Percentiles rank a stretch among this genome's conserved stretches.
Conservation (phyloP, 2,888 invertebrate species). For the Folsomia manolachei region DNA sequence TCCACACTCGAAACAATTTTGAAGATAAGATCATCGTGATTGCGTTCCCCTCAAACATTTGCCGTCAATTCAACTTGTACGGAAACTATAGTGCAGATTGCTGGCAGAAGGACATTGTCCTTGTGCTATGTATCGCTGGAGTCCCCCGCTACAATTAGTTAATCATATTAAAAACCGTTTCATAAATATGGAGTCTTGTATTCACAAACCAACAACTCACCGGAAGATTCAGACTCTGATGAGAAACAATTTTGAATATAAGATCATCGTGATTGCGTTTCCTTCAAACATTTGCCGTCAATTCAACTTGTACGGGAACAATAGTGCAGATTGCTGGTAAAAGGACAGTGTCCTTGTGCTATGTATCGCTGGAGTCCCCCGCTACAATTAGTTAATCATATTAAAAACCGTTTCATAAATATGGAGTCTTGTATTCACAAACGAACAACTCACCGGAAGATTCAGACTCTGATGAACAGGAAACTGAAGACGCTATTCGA, state of each 20-base stretch:
- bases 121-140: conserved; percentile 44
- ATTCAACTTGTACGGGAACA: no score
- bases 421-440: background rate
- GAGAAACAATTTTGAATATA: no score
- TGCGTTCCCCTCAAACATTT: no score
- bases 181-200: no score
- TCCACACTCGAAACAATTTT: background rate
- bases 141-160: conserved; percentile 46
- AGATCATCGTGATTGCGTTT: no score
- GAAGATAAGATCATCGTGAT: background rate
- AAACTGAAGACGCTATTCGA: conserved; percentile 47
- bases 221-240: conserved; percentile 51
- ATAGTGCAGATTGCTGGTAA: no score
- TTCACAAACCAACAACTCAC: conserved; percentile 30
- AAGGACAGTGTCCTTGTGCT: no score
- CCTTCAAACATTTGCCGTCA: no score
- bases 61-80: no score
- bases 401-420: background rate
- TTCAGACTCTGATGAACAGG: conserved; percentile 51
- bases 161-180: background rate
- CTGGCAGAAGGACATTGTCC: no score
- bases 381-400: conserved; percentile 35
- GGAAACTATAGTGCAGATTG: no score
- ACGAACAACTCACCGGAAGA: conserved; percentile 50
- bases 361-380: conserved; percentile 46